A percentile compares a stretch with the other conserved stretches of the same genome.
Conservation (phyloP, 2,888 invertebrate genomes). For the Pristionchus arcanus region DNA sequence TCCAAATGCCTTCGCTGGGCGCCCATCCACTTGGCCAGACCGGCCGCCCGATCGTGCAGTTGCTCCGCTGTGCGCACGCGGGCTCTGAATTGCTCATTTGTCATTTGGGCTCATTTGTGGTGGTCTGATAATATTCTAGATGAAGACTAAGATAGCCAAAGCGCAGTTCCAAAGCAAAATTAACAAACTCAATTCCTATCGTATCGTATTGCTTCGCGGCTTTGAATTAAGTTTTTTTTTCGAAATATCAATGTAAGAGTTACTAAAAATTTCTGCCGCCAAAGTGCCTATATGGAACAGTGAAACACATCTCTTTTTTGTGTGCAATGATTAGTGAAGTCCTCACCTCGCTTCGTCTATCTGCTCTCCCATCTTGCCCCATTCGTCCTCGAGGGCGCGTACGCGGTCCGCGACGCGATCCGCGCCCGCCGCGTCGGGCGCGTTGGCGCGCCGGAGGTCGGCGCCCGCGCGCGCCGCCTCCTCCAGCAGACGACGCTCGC, state of each 20-base stretch:
- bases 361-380: constrained; percentile 63
- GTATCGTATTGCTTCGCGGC: no score
- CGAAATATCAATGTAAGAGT: no score
- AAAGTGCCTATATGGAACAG: no score
- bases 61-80: constrained; percentile 90
- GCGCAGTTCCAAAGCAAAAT: no score
- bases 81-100: no score
- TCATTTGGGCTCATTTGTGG: no score
- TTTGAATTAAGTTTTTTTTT: no score
- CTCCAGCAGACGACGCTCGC: constrained; percentile 39
- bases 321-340: neutral
- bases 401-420: constrained; percentile 36
- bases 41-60: constrained; percentile 92
- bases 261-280: no score
- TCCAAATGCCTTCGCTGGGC: constrained; percentile 96
- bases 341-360: constrained; percentile 58
- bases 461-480: neutral
- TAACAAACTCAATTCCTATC: no score
- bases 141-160: no score
- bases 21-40: constrained; percentile 89
- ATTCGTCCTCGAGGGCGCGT: constrained; percentile 62
- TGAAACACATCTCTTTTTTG: no score
- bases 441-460: constrained; percentile 25
- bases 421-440: constrained; percentile 29
- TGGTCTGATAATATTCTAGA: no score